These are phyloP conservation scores for Drosophila bocki DNA, from an alignment of 1,140 invertebrate species.

Conservation along the genomic window DNA sequence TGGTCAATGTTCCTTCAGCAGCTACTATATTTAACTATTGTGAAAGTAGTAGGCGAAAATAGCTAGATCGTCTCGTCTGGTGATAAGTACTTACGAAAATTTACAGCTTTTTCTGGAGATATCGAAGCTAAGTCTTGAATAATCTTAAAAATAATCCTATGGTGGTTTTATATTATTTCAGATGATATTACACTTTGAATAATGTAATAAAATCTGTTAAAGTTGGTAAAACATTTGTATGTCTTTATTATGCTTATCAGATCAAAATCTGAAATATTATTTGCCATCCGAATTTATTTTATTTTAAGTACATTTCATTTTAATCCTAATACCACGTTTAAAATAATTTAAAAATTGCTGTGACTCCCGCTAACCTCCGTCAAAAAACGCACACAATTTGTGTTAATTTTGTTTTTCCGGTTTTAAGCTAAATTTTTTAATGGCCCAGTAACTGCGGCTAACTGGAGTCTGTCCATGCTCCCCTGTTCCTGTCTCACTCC, in stretches of 20 bases:
- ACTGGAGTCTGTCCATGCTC: background rate
- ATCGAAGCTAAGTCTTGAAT: too few species aligned
- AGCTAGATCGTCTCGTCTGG: too few species aligned
- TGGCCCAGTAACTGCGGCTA: slow-evolving; percentile 21
- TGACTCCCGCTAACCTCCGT: background rate
- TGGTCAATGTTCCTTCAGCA: background rate
- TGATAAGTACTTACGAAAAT: too few species aligned
- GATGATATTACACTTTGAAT: too few species aligned
- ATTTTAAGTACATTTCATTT: background rate
- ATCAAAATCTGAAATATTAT: too few species aligned
- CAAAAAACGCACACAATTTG: slow-evolving; percentile 2
- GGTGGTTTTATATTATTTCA: too few species aligned
- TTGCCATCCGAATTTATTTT: background rate
- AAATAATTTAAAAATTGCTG: slow-evolving; percentile 1
- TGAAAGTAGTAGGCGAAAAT: too few species aligned
- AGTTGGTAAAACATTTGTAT: too few species aligned
- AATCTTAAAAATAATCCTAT: too few species aligned
- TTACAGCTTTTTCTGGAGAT: too few species aligned
- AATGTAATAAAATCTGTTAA: too few species aligned
- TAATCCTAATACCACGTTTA: background rate
- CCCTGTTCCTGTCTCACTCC: background rate
- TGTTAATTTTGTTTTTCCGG: slow-evolving; percentile 12
- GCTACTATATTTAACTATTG: background rate
- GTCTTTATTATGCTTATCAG: too few species aligned
- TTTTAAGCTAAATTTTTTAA: slow-evolving; percentile 23